Evolutionary conservation across 1,140 invertebrate genomes (phyloP), one percentile per base, ranked within the genome.

Genomic region (Akabosia matsudoensis): DNA sequence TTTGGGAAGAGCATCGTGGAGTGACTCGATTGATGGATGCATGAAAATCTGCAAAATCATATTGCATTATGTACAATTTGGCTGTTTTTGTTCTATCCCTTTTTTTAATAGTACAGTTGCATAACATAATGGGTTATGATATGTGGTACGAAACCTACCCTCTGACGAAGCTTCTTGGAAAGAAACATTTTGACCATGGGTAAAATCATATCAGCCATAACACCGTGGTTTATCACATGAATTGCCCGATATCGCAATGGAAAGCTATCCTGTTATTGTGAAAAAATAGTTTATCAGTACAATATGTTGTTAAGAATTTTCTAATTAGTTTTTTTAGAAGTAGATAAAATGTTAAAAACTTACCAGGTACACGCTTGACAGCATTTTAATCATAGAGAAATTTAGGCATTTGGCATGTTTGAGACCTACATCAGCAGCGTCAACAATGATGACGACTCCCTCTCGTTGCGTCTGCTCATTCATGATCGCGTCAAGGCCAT

Each of bases 371-470:
- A 67, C 31, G 61, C 4, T n/a, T 10, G 61, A 28, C 26, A 67
- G 61, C 61, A 67, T 67, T 22, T 30, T 28, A 10, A 67, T 4
- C 1, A 67, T 28, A n/a, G 61, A 2, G n/a, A 67, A 31, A n/a
- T 67, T 67, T 3, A 67, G 61, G 31, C 61, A 67, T 31, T 67
- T 67, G 24, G 61, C 61, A 31, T 67, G 61, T 31, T 67, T 67
- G 26, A 67, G 61, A 67, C 61, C 31, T 30, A 67, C 31, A 30
- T 67, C 26, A 7, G 10, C 24, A 28, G 7, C 24, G 28, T 67
- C 61, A 3, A 67, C 30, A 22, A 67, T 67, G 30, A 67, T 67
- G 4, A 67, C 61, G 7, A 67, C 61, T 13, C 61, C 61, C 31
- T 67, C 61, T 7, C n/a, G 2, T n/a, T 67, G 61, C 2, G 4